Percentiles rank a stretch among this genome's conserved stretches.
Conservation (phyloP, 2,797 vertebrate species). For the Nasua narica region DNA sequence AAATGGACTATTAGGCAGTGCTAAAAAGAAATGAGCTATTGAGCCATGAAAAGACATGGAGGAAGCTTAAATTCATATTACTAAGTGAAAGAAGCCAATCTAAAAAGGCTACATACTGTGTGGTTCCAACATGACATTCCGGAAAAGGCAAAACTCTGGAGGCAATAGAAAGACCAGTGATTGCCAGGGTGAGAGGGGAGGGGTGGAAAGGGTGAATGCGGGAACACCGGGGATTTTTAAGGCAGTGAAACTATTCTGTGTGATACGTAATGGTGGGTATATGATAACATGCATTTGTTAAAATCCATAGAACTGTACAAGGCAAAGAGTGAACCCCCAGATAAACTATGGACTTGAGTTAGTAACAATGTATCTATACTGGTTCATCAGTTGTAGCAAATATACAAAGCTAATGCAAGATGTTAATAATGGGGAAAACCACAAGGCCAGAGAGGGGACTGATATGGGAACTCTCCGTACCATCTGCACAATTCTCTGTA, state of each 20-base stretch:
- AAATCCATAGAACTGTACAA: background rate
- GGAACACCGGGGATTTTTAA: background rate
- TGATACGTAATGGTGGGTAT: background rate
- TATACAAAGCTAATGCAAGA: background rate
- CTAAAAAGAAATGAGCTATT: background rate
- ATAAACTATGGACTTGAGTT: background rate
- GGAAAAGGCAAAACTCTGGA: background rate
- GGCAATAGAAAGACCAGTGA: background rate
- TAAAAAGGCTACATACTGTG: background rate
- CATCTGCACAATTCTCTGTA: background rate
- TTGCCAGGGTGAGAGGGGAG: too few species aligned
- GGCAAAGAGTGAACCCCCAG: background rate
- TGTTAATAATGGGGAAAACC: background rate
- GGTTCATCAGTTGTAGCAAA: background rate
- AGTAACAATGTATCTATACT: background rate
- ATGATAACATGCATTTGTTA: background rate
- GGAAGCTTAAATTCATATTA: background rate
- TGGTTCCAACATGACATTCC: background rate
- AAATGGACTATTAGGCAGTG: too few species aligned
- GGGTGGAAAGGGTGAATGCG: background rate
- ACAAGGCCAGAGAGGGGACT: accelerated
- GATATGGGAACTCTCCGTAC: too few species aligned
- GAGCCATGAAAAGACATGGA: background rate
- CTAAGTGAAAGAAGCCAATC: background rate
- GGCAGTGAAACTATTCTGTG: background rate